Evolutionary conservation across 2,113 vertebrate genomes (phyloP).

Genomic region (Phycodurus eques): DNA sequence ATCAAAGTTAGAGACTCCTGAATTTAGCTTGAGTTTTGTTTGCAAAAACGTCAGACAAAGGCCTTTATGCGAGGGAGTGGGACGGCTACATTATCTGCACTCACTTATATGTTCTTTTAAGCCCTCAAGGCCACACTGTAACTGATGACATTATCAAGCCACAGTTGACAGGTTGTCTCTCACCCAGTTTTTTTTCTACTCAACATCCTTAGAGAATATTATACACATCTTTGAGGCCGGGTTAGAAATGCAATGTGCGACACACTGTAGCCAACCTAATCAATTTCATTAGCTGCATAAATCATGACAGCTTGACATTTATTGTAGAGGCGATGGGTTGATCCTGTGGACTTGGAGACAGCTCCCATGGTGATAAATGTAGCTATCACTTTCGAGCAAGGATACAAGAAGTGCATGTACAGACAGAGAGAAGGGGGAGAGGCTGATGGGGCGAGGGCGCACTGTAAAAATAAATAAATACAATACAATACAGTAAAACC

Average conservation of each 20-base stretch:
- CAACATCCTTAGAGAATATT: neutral
- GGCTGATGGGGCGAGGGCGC: neutral
- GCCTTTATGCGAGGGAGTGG: conserved; percentile 61
- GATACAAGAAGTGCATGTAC: conserved; percentile 71
- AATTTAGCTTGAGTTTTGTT: conserved; percentile 49
- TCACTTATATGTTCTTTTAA: conserved; percentile 51
- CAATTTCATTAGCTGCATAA: conserved; percentile 93
- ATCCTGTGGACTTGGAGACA: conserved; percentile 87
- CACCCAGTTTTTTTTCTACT: conserved; percentile 13
- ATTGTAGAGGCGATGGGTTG: conserved; percentile 87
- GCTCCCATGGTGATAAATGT: conserved; percentile 81
- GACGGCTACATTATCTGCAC: conserved; percentile 52
- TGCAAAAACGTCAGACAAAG: conserved; percentile 45
- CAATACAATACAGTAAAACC: neutral
- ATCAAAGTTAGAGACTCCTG: conserved; percentile 47
- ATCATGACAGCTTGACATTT: conserved; percentile 91
- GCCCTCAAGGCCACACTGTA: conserved; percentile 63
- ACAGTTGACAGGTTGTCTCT: conserved; percentile 4
- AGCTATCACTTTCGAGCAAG: conserved; percentile 77
- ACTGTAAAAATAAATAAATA: neutral
- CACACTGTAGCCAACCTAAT: conserved; percentile 79
- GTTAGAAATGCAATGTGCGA: neutral
- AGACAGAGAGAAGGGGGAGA: conserved; percentile 34
- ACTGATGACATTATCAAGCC: conserved; percentile 28
- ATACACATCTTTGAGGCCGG: conserved; percentile 46